Conservation (phyloP, 2,113 vertebrate genomes). For the Neodontobutis hainanensis region DNA sequence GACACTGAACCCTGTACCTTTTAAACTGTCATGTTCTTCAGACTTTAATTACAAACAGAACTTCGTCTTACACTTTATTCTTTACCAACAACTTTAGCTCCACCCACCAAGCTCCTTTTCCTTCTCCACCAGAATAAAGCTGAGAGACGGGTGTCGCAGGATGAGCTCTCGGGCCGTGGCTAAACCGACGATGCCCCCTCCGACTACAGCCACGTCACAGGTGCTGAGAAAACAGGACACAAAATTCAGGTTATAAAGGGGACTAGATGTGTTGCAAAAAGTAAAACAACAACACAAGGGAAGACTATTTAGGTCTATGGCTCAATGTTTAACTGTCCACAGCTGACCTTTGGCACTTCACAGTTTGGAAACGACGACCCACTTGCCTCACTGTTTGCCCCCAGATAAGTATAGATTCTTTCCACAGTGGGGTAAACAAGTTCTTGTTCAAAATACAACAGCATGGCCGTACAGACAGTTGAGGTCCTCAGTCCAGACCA, state of each 20-base stretch:
- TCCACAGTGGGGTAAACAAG: too few relatives aligned
- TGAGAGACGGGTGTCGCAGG: conserved; percentile 83
- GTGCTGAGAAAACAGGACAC: conserved; percentile 63
- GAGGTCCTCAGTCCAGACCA: too few relatives aligned
- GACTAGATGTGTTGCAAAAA: too few relatives aligned
- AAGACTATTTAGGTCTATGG: conserved; percentile 25
- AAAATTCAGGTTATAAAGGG: neutral
- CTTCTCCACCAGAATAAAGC: conserved; percentile 89
- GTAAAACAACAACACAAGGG: too few relatives aligned
- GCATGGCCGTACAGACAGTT: too few relatives aligned
- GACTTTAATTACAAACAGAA: neutral
- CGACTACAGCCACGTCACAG: conserved; percentile 86
- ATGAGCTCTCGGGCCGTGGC: conserved; percentile 88
- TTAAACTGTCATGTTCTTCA: neutral
- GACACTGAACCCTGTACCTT: too few relatives aligned
- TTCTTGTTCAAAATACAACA: too few relatives aligned
- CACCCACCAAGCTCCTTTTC: conserved; percentile 87
- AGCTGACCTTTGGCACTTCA: conserved; percentile 44
- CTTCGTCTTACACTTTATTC: neutral
- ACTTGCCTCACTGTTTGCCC: too few relatives aligned
- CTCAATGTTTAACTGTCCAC: too few relatives aligned
- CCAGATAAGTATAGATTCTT: too few relatives aligned
- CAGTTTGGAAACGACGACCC: neutral
- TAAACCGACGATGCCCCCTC: conserved; percentile 91
- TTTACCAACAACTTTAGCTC: neutral